Percentiles rank a stretch among this genome's conserved stretches.
These are phyloP conservation scores for Eristalis tenax DNA, from an alignment of 2,888 invertebrate genomes.

Conservation along the genomic window DNA sequence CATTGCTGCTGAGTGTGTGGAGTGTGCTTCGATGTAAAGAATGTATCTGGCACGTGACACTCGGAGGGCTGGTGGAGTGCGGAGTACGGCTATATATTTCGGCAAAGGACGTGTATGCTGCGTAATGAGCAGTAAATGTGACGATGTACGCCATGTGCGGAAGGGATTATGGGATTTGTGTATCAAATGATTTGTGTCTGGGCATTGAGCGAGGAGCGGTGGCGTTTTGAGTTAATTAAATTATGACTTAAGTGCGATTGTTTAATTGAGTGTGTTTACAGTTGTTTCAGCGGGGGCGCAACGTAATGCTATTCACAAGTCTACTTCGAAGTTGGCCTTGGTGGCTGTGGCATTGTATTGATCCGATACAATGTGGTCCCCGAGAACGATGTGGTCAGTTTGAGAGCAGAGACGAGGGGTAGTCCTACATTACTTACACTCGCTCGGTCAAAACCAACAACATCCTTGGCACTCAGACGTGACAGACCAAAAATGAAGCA, in stretches of 20 bases:
- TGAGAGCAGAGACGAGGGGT: too few species aligned
- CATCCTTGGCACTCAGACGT: too few species aligned
- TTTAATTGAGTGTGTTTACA: not conserved
- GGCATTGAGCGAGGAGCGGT: not conserved
- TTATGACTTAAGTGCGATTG: not conserved
- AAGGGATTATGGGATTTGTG: constrained; percentile 35
- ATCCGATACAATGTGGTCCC: too few species aligned
- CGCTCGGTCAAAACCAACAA: too few species aligned
- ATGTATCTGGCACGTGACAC: constrained; percentile 21
- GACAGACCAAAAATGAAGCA: too few species aligned
- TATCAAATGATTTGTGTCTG: constrained; percentile 32
- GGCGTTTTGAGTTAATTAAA: not conserved
- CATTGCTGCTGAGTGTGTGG: not conserved
- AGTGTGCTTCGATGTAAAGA: constrained; percentile 16
- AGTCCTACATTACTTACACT: too few species aligned
- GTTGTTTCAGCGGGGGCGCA: not conserved
- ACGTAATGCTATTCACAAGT: too few species aligned
- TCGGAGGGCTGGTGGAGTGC: not conserved
- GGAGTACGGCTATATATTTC: constrained; percentile 1
- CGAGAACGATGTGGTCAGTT: too few species aligned
- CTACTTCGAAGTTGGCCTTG: too few species aligned
- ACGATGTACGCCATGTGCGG: constrained; percentile 31
- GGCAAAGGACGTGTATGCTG: constrained; percentile 41
- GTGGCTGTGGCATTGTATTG: too few species aligned
- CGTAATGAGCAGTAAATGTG: constrained; percentile 62